Conservation (phyloP, 37 sponge, comb jelly and placozoan genomes). For the Aplysina aerophoba region DNA sequence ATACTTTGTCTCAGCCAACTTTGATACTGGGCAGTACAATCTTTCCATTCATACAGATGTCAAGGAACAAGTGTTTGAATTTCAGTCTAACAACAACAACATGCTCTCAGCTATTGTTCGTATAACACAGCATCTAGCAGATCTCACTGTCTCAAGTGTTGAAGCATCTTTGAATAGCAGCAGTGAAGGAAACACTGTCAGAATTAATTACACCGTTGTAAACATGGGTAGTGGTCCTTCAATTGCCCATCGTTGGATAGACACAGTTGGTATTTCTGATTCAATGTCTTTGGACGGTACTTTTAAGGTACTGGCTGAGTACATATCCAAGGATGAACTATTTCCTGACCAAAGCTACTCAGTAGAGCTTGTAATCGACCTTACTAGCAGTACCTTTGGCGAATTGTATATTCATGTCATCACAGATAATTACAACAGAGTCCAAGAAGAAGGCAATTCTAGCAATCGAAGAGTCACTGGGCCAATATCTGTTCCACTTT, state of each 20-base stretch:
- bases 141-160: neutral
- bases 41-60: conserved; percentile 25
- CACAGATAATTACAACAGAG: neutral
- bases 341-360: neutral
- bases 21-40: conserved; percentile 9
- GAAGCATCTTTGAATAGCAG: neutral
- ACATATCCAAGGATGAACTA: neutral
- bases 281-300: neutral
- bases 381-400: neutral
- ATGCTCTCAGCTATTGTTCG: neutral
- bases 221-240: conserved; percentile 28
- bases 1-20: neutral
- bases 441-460: conserved; percentile 8
- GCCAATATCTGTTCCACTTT: conserved; percentile 23
- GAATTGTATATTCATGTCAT: conserved; percentile 10
- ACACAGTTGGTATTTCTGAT: conserved; percentile 18
- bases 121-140: conserved; percentile 8
- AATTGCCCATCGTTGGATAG: conserved; percentile 20
- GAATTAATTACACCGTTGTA: conserved; percentile 9
- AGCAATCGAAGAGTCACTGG: conserved; percentile 13
- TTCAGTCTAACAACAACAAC: conserved; percentile 28
- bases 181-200: conserved; percentile 23
- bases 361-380: neutral
- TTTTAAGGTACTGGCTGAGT: neutral
- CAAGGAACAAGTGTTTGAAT: conserved; percentile 40